A percentile compares a stretch with the other conserved stretches of the same genome.
Evolutionary conservation across 2,113 vertebrate genomes (phyloP).

Genomic region (Indicator indicator): DNA sequence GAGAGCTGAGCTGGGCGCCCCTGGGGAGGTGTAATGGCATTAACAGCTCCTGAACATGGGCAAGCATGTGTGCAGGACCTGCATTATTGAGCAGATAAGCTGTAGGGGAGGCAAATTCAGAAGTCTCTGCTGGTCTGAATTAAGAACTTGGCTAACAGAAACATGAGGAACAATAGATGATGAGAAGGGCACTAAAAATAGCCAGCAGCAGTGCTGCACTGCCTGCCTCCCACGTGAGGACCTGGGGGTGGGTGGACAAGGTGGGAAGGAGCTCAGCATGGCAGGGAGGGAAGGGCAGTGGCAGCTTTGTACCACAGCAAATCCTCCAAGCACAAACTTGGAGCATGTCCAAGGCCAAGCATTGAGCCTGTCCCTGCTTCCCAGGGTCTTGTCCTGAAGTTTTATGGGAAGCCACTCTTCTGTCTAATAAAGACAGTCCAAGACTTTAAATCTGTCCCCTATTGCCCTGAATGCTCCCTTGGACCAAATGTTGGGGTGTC

Average conservation of each 20-base stretch:
- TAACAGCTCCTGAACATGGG: not conserved
- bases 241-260: not conserved
- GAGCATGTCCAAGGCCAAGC: not conserved
- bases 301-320: not conserved
- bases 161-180: not conserved
- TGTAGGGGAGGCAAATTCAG: not conserved
- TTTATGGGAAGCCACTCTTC: not conserved
- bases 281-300: not conserved
- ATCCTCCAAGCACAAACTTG: not conserved
- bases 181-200: not conserved
- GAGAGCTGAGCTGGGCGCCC: constrained; percentile 9
- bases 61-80: not conserved
- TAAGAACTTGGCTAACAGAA: not conserved
- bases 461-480: not conserved
- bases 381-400: not conserved
- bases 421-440: not conserved
- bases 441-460: not conserved
- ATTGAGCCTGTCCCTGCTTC: rapidly evolving
- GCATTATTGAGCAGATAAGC: not conserved
- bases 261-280: not conserved
- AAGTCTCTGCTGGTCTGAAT: not conserved
- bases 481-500: rapidly evolving
- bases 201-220: not conserved
- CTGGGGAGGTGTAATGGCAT: constrained; percentile 58
- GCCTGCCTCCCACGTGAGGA: rapidly evolving